Base-by-base conservation (phyloP, 2,113 vertebrate species). In the Centrocercus urophasianus region DNA sequence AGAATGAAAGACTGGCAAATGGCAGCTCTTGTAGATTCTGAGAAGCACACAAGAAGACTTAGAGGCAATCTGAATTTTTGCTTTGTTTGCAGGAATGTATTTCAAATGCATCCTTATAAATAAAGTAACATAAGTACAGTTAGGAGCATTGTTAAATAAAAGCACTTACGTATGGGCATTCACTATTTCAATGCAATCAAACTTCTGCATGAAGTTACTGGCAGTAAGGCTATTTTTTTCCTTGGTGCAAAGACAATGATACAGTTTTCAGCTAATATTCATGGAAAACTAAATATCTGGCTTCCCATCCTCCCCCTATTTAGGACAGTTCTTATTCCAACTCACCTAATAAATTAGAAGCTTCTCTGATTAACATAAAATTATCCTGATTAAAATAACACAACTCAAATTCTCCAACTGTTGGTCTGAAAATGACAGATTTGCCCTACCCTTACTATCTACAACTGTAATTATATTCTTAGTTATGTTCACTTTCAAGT, bases 51-150 rank as follows among this genome's bases (percentile, higher is more conserved):
- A 61, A 38, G 54, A 60, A 52, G 14, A 22, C 6, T 91, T 60
- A 45, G n/a, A 70, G 78, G 27, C 70, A 5, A 47, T 34, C 21
- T 36, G 45, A 59, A 5, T 57, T 93, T 56, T 73, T 32, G 24
- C 40, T 72, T 73, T 65, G 38, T 73, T 40, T 81, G 28, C 47
- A 84, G 48, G 84, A 75, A 43, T 73, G 1, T 6, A 87, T 47
- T 93, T 94, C 63, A 94, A 93, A 66, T 70, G 17, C 10, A 45
- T 57, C 87, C 84, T 34, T 87, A 24, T 76, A 86, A 93, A 75
- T 61, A 56, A 83, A 90, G 52, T 60, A 79, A 64, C 32, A 72
- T 45, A 63, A 36, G 40, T 83, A 11, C 11, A 66, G 63, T 81
- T 92, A 60, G 8, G 11, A 72, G 15, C 18, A 42, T 50, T 93